phyloP scores from a whole-genome alignment of 2,888 invertebrate species.

The Ennomos fuscantarius region DNA sequence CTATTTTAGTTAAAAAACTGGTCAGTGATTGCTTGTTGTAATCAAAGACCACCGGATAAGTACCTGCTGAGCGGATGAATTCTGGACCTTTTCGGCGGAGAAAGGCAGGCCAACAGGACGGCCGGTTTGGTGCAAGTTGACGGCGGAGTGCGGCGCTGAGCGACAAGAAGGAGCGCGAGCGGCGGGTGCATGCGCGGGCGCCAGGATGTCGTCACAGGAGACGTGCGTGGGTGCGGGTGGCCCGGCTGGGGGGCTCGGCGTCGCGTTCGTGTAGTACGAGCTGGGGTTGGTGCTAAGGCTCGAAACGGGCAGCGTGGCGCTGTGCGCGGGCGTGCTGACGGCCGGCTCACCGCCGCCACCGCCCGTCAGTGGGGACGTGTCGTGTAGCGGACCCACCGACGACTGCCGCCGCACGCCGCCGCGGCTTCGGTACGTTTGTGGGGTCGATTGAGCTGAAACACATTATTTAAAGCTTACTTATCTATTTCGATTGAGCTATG shows the following conservation, averaged over 20 bases:
- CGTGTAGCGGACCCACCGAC: conserved; percentile 86
- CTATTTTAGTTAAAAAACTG: no score
- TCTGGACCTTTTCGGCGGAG: conserved; percentile 64
- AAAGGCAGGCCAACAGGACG: conserved; percentile 71
- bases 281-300: conserved; percentile 80
- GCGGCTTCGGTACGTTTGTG: conserved; percentile 85
- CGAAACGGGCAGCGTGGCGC: conserved; percentile 82
- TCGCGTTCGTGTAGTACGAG: conserved; percentile 87
- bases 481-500: not conserved
- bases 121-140: conserved; percentile 76
- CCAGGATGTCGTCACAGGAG: conserved; percentile 79
- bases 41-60: no score
- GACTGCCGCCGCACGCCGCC: conserved; percentile 86
- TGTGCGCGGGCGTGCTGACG: conserved; percentile 78
- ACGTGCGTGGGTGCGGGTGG: conserved; percentile 70
- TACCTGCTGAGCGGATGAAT: conserved; percentile 43
- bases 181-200: conserved; percentile 57
- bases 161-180: conserved; percentile 72
- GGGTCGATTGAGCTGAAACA: conserved; percentile 86
- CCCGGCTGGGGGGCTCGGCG: conserved; percentile 84
- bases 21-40: no score
- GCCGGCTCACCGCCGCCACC: conserved; percentile 68
- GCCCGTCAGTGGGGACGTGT: conserved; percentile 78
- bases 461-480: conserved; percentile 6
- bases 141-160: conserved; percentile 79